Evolutionary conservation across 1,140 invertebrate species (phyloP).

Genomic region (Asbolus verrucosus): DNA sequence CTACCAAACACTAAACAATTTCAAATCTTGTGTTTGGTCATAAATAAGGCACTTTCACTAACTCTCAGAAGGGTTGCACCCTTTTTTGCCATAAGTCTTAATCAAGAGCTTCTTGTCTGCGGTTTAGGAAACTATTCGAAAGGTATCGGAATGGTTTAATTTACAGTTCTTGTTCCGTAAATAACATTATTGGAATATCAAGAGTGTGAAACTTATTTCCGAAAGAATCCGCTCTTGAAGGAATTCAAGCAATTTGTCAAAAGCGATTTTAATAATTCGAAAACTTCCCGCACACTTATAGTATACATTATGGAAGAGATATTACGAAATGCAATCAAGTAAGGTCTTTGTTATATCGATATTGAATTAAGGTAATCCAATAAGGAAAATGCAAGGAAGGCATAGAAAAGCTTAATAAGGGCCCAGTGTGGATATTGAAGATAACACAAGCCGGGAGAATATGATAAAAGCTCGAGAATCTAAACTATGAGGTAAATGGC

Average conservation of each 20-base stretch:
- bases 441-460: conserved; percentile 38
- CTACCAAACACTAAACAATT: conserved; percentile 2
- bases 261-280: background rate
- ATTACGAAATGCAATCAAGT: conserved; percentile 21
- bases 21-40: too few species aligned
- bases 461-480: conserved; percentile 42
- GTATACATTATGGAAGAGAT: conserved; percentile 6
- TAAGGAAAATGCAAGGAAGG: conserved; percentile 37
- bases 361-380: conserved; percentile 46
- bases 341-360: conserved; percentile 40
- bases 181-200: conserved; percentile 3
- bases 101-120: conserved; percentile 23
- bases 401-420: conserved; percentile 43
- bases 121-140: background rate
- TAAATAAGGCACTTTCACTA: conserved; percentile 11
- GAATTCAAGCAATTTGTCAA: conserved; percentile 13
- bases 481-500: conserved; percentile 44
- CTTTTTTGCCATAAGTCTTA: conserved; percentile 34
- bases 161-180: background rate
- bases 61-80: conserved; percentile 11
- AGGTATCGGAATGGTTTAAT: background rate
- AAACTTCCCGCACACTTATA: conserved; percentile 10
- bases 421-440: conserved; percentile 42
- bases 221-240: background rate
- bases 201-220: too few species aligned